These are phyloP conservation scores for Chrysodeixis includens DNA, from an alignment of 2,888 invertebrate species.

Conservation along the genomic window DNA sequence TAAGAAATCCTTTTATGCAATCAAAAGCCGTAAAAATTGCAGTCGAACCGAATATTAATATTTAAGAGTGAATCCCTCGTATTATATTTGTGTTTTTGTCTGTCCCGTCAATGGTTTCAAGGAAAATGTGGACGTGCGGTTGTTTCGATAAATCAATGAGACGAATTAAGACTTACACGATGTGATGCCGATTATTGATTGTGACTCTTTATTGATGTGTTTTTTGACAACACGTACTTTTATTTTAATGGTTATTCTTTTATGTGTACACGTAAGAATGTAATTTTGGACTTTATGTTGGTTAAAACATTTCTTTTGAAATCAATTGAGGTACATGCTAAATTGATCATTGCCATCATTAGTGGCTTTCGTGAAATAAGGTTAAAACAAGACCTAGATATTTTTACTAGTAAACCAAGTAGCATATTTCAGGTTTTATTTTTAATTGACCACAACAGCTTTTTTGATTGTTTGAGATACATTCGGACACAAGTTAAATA, in stretches of 20 bases:
- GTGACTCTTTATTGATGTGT: constrained; percentile 15
- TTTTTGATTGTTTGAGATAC: constrained; percentile 65
- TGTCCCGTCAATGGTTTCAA: constrained; percentile 31
- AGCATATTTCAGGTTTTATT: too few species aligned
- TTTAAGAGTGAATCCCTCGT: constrained; percentile 32
- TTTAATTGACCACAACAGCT: constrained; percentile 48
- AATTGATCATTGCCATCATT: too few species aligned
- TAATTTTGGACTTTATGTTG: background rate
- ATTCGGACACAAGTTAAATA: constrained; percentile 62
- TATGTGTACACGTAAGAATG: background rate
- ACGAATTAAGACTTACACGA: constrained; percentile 22
- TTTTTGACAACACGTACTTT: background rate
- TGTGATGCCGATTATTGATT: constrained; percentile 14
- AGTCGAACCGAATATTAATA: constrained; percentile 40
- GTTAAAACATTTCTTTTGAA: background rate
- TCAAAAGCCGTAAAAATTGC: constrained; percentile 53
- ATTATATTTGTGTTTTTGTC: constrained; percentile 42
- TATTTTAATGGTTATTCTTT: background rate
- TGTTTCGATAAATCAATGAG: constrained; percentile 28
- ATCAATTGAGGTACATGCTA: background rate
- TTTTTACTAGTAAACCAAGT: too few species aligned
- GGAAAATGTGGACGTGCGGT: constrained; percentile 15
- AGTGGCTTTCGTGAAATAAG: background rate
- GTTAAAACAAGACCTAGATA: too few species aligned
- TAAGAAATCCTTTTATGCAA: constrained; percentile 45